Percentiles rank a stretch among this genome's conserved stretches.
Conservation (phyloP, 2,888 invertebrate species). For the Diabrotica balteata region DNA sequence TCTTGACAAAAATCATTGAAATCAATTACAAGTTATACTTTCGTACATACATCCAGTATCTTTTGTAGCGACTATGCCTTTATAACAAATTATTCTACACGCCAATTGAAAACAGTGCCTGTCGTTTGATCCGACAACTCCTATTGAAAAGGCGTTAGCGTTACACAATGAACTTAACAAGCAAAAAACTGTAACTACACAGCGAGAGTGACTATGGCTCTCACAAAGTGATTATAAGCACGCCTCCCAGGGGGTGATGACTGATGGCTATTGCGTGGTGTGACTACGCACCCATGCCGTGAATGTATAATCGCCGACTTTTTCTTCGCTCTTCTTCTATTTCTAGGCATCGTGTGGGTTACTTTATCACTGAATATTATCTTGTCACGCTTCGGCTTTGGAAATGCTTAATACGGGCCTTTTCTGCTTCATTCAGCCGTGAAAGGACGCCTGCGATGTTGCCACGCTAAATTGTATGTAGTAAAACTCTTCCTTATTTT, state of each 20-base stretch:
- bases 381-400: constrained; percentile 41
- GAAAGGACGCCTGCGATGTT: constrained; percentile 16
- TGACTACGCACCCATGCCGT: constrained; percentile 37
- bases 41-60: too few relatives aligned
- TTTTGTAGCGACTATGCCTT: too few relatives aligned
- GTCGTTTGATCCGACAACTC: too few relatives aligned
- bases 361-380: constrained; percentile 40
- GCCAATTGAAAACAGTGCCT: too few relatives aligned
- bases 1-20: too few relatives aligned
- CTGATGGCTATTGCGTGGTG: constrained; percentile 29
- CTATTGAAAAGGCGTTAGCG: too few relatives aligned
- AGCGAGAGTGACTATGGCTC: background rate
- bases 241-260: constrained; percentile 29
- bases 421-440: constrained; percentile 33
- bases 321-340: constrained; percentile 18
- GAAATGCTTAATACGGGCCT: constrained; percentile 39
- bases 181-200: too few relatives aligned
- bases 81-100: too few relatives aligned
- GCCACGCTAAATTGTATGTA: background rate
- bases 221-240: constrained; percentile 16
- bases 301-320: constrained; percentile 40
- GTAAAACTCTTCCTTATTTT: background rate
- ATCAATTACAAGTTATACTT: too few relatives aligned
- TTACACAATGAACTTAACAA: too few relatives aligned
- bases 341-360: constrained; percentile 35